Conservation (phyloP, 1,140 invertebrate species). For the Brachionus calyciflorus region DNA sequence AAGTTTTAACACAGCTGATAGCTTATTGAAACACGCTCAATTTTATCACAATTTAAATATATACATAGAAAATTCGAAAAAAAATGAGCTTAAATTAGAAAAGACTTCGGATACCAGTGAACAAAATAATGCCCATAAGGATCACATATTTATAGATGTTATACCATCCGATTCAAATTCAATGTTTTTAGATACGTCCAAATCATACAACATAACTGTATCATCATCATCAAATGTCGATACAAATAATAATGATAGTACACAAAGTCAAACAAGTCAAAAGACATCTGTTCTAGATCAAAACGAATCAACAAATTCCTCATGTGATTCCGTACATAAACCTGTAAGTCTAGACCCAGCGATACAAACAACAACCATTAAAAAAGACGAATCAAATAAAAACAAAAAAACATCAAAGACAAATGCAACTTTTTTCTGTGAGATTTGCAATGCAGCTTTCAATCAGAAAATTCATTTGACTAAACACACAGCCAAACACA, state of each 20-base stretch:
- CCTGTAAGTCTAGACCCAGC: too few species aligned
- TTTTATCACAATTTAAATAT: conserved; percentile 32
- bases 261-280: background rate
- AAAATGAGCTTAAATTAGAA: background rate
- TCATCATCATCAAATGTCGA: conserved; percentile 15
- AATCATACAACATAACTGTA: conserved; percentile 33
- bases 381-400: background rate
- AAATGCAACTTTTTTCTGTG: conserved; percentile 50
- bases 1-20: conserved; percentile 8
- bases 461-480: conserved; percentile 60
- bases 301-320: conserved; percentile 11
- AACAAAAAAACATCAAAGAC: background rate
- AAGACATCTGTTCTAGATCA: background rate
- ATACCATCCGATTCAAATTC: conserved; percentile 34
- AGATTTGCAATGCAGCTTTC: conserved; percentile 56
- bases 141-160: conserved; percentile 38
- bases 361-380: background rate
- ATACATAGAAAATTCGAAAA: background rate
- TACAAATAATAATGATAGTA: conserved; percentile 1
- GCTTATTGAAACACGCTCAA: conserved; percentile 23
- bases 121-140: background rate
- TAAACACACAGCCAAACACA: conserved; percentile 68
- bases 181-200: conserved; percentile 1
- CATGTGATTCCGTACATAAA: background rate
- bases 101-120: background rate